Percentiles rank a stretch among this genome's conserved stretches.
Evolutionary conservation across 2,113 vertebrate genomes (phyloP).

Genomic region (Thinocorus orbignyianus): DNA sequence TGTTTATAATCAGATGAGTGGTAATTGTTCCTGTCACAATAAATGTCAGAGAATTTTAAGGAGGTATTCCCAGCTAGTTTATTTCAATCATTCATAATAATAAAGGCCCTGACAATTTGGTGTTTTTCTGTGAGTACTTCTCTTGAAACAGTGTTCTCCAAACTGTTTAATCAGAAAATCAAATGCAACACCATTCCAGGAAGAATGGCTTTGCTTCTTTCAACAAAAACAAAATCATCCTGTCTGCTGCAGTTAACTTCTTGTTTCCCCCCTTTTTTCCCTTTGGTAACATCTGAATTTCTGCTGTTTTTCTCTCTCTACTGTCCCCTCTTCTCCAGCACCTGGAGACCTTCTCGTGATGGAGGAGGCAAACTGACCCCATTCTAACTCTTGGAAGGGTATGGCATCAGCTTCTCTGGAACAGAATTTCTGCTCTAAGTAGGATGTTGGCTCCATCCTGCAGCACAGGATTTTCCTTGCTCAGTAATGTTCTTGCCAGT

Average conservation of each 20-base stretch:
- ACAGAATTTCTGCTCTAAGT: not conserved
- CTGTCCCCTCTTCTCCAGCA: not conserved
- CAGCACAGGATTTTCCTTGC: not conserved
- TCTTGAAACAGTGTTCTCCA: not conserved
- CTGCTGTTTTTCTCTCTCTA: not conserved
- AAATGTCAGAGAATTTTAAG: not conserved
- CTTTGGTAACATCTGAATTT: not conserved
- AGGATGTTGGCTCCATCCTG: not conserved
- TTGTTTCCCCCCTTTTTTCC: not conserved
- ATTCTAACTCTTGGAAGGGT: not conserved
- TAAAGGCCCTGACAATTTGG: not conserved
- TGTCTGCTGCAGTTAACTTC: not conserved
- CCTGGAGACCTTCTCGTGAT: not conserved
- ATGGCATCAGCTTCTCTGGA: not conserved
- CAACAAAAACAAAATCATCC: not conserved
- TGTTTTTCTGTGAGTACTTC: not conserved
- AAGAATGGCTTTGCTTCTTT: not conserved
- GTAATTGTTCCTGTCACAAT: not conserved
- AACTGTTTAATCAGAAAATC: constrained; percentile 3
- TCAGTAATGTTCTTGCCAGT: not conserved
- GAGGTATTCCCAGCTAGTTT: not conserved
- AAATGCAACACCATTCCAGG: not conserved
- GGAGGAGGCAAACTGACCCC: not conserved
- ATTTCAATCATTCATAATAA: not conserved
- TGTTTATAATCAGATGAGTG: not conserved